Percentiles rank a stretch among this genome's conserved stretches.
Evolutionary conservation across 2,888 invertebrate species (phyloP).

Genomic region (Psylliodes chrysocephalus): DNA sequence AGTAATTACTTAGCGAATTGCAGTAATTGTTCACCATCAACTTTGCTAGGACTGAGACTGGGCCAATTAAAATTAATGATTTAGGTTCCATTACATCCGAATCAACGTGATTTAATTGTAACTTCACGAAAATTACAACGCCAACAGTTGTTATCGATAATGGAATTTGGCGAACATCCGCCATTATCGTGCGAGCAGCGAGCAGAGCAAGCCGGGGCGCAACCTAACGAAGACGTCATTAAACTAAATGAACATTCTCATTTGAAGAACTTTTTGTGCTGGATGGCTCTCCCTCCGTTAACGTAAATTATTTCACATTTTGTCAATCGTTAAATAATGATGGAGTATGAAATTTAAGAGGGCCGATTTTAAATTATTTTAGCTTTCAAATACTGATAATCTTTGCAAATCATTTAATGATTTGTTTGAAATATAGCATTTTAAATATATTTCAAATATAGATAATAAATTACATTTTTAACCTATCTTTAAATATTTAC

Average conservation of each 20-base stretch:
- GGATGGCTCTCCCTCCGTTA: too few relatives aligned
- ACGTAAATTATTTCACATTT: slow-evolving; percentile 19
- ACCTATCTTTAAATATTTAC: too few relatives aligned
- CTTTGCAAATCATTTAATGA: too few relatives aligned
- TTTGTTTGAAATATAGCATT: too few relatives aligned
- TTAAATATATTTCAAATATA: too few relatives aligned
- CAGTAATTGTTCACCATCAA: slow-evolving; percentile 54
- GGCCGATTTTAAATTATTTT: too few relatives aligned
- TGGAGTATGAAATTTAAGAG: neutral
- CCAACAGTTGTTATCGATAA: slow-evolving; percentile 36
- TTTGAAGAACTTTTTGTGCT: too few relatives aligned
- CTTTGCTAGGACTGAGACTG: slow-evolving; percentile 50
- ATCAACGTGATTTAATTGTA: slow-evolving; percentile 53
- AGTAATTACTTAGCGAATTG: slow-evolving; percentile 55
- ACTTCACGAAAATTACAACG: slow-evolving; percentile 38
- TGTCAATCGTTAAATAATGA: neutral
- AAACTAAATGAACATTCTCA: slow-evolving; percentile 30
- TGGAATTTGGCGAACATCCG: slow-evolving; percentile 34
- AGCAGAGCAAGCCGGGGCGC: neutral
- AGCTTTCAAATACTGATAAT: too few relatives aligned
- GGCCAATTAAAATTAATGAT: slow-evolving; percentile 59
- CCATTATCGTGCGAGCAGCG: slow-evolving; percentile 29
- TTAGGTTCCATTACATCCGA: slow-evolving; percentile 55
- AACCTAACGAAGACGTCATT: slow-evolving; percentile 28
- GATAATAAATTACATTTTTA: too few relatives aligned